Conservation (phyloP, 2,113 vertebrate species). For the Callospermophilus lateralis region DNA sequence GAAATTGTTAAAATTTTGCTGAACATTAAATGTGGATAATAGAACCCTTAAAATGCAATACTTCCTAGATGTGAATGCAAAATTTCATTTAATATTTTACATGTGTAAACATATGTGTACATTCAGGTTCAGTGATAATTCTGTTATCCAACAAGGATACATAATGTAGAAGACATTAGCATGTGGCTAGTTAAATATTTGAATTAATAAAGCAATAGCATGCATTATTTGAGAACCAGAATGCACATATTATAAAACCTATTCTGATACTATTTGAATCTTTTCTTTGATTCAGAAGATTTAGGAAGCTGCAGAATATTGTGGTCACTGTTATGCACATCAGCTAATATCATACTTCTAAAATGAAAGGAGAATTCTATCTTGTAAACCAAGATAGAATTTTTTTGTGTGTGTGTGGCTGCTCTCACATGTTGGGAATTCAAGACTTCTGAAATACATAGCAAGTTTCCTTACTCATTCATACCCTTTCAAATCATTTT, state of each 20-base stretch:
- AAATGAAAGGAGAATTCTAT: neutral
- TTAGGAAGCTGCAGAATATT: neutral
- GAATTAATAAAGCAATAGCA: neutral
- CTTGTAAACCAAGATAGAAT: neutral
- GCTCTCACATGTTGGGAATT: neutral
- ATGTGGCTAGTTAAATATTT: slow-evolving; percentile 4
- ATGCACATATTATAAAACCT: neutral
- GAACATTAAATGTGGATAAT: neutral
- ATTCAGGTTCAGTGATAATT: neutral
- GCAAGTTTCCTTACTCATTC: slow-evolving; percentile 54
- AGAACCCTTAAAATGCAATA: neutral
- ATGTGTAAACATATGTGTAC: neutral
- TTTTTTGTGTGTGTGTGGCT: too few species aligned
- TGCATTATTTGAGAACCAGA: neutral
- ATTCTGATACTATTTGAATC: neutral
- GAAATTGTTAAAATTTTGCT: neutral
- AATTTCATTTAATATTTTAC: slow-evolving; percentile 19
- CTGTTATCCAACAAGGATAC: neutral
- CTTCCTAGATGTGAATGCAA: neutral
- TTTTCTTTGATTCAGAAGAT: neutral
- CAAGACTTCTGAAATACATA: slow-evolving; percentile 2
- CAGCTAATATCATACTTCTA: neutral
- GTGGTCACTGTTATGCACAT: neutral
- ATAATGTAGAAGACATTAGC: neutral
- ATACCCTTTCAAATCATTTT: slow-evolving; percentile 21